Evolutionary conservation across 2,888 invertebrate species (phyloP).

Genomic region (Melinaea menophilus): DNA sequence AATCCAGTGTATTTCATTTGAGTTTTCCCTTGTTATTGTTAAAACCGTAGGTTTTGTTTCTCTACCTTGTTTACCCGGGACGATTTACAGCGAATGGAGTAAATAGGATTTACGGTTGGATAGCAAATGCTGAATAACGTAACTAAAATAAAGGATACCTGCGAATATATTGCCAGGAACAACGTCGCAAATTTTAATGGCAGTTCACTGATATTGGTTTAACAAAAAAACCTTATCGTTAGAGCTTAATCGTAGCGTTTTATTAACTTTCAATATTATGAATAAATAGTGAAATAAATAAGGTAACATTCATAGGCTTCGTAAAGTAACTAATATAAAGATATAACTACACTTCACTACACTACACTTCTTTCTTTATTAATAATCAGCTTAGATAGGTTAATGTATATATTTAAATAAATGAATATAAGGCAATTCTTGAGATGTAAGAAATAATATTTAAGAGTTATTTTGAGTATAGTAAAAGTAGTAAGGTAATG

Average conservation of each 20-base stretch:
- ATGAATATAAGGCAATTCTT: too few relatives aligned
- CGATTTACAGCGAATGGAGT: conserved; percentile 30
- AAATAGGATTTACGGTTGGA: conserved; percentile 36
- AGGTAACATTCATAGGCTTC: too few relatives aligned
- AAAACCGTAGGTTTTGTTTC: conserved; percentile 17
- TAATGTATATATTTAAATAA: too few relatives aligned
- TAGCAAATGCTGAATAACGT: conserved; percentile 32
- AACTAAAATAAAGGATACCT: conserved; percentile 15
- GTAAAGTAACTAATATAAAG: too few relatives aligned
- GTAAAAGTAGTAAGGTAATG: not conserved
- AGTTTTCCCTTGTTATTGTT: conserved; percentile 32
- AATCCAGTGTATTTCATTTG: conserved; percentile 13
- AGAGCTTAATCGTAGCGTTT: not conserved
- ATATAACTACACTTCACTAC: too few relatives aligned
- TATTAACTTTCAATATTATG: too few relatives aligned
- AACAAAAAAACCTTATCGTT: not conserved
- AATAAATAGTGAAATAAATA: too few relatives aligned
- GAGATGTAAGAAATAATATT: conserved; percentile 1
- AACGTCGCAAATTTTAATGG: not conserved
- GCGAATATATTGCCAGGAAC: not conserved
- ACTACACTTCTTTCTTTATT: too few relatives aligned
- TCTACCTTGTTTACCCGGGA: conserved; percentile 32
- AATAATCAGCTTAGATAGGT: too few relatives aligned
- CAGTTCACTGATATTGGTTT: not conserved
- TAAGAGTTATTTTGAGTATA: not conserved